Base-by-base conservation (phyloP, 53 echinoderm and acorn worm genomes). In the Paracentrotus lividus region DNA sequence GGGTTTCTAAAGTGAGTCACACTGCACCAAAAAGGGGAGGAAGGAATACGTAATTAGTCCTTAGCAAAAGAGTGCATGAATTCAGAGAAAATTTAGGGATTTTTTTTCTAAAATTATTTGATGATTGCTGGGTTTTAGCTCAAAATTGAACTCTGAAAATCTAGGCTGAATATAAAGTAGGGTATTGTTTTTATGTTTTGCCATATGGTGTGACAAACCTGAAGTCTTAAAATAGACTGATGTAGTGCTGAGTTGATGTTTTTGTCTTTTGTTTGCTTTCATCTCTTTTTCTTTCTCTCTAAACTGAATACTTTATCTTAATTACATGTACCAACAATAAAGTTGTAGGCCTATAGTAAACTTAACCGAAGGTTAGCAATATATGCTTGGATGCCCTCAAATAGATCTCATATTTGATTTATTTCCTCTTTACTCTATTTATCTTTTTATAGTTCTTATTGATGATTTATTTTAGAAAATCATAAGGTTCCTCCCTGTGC, bases 11-110 rank as follows among this genome's bases (percentile, higher is more conserved):
- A 81, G 57, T 86, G 86, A 86, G 54, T 86, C 86, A 86, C 18
- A 36, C 54, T 55, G 86, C 8, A 31, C 2, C 21, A 56, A 53
- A 47, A 20, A 86, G 36, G 36, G 57, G 86, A 47, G 86, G 86
- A 86, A 86, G 86, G 86, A 86, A 55, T 86, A 13, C 34, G 38
- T 86, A 86, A 86, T 86, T 86, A 54, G 57, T 55, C 86, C 86
- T 55, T n/a, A 86, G 86, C 86, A 86, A 55, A 54, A 86, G 3
- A 54, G 18, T 86, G 18, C 86, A 56, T 7, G 81, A 55, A 55
- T 53, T 86, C 31, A 56, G 33, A 55, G 86, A 53, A 86, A n/a
- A 45, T 56, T 12, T 18, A 47, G 27, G 47, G 24, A 81, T 81
- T 45, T 45, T 72, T 44, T 8, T 81, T 72, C 72, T 40, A 47